Evolutionary conservation across 2,113 vertebrate genomes (phyloP).

Genomic region (Gobio gobio): DNA sequence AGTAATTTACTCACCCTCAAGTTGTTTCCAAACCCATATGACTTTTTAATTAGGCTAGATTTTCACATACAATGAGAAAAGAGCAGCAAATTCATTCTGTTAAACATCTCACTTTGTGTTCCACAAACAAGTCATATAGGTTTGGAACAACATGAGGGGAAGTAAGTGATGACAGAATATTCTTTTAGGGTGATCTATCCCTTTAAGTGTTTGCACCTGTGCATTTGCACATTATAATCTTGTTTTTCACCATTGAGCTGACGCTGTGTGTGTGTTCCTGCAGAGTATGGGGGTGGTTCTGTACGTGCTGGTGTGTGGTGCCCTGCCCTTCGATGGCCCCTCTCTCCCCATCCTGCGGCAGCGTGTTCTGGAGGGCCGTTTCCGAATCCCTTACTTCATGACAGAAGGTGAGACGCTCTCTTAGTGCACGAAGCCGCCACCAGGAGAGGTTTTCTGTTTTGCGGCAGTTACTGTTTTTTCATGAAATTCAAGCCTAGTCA

Average conservation of each 20-base stretch:
- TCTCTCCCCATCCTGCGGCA: slow-evolving; percentile 94
- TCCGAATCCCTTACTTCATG: slow-evolving; percentile 99
- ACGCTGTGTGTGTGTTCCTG: slow-evolving; percentile 33
- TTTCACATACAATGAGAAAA: neutral
- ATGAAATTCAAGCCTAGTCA: slow-evolving; percentile 22
- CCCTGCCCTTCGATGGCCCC: slow-evolving; percentile 94
- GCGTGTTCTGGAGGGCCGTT: slow-evolving; percentile 94
- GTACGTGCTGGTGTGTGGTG: slow-evolving; percentile 96
- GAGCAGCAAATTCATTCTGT: neutral
- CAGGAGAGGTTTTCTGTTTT: slow-evolving; percentile 14
- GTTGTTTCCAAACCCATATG: neutral
- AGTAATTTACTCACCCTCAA: neutral
- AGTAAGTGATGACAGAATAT: neutral
- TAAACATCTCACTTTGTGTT: neutral
- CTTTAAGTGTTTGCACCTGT: slow-evolving; percentile 4
- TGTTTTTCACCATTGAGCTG: slow-evolving; percentile 19
- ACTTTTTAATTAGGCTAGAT: neutral
- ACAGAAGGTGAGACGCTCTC: slow-evolving; percentile 87
- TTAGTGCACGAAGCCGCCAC: neutral
- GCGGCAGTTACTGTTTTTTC: slow-evolving; percentile 43
- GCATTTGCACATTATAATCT: slow-evolving; percentile 17
- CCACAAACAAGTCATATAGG: neutral
- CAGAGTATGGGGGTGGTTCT: slow-evolving; percentile 99
- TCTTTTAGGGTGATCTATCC: neutral
- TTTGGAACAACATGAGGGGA: neutral